Conservation (phyloP, 2,113 vertebrate species). For the Cyanoramphus novaezelandiae region DNA sequence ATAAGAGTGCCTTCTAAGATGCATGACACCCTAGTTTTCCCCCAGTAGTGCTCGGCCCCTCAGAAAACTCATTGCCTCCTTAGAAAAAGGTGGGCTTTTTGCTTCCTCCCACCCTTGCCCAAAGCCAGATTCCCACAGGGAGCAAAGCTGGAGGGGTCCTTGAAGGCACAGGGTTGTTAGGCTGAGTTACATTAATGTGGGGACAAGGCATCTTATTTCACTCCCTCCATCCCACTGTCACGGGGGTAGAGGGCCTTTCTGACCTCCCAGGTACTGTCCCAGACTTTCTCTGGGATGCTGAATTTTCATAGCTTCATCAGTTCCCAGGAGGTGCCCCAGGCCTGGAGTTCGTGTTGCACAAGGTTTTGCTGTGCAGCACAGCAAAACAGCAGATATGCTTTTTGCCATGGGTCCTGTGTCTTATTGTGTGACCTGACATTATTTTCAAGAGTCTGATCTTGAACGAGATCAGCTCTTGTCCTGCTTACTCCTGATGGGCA, state of each 20-base stretch:
- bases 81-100: not conserved
- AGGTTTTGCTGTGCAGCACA: not conserved
- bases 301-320: not conserved
- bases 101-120: not conserved
- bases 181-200: not conserved
- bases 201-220: not conserved
- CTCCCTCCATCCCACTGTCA: not conserved
- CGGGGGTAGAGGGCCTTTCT: not conserved
- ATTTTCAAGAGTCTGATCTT: not conserved
- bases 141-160: not conserved
- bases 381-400: rapidly evolving
- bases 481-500: not conserved
- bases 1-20: not conserved
- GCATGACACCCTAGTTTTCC: not conserved
- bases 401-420: not conserved
- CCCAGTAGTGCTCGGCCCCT: rapidly evolving
- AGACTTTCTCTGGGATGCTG: not conserved
- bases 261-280: not conserved
- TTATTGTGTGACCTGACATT: not conserved
- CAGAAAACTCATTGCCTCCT: not conserved
- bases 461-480: not conserved
- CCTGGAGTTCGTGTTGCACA: not conserved
- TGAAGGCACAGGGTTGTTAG: not conserved
- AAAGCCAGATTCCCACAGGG: not conserved
- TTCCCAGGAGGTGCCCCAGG: not conserved